Conservation (phyloP, 2,797 vertebrate genomes). For the Esox lucius region DNA sequence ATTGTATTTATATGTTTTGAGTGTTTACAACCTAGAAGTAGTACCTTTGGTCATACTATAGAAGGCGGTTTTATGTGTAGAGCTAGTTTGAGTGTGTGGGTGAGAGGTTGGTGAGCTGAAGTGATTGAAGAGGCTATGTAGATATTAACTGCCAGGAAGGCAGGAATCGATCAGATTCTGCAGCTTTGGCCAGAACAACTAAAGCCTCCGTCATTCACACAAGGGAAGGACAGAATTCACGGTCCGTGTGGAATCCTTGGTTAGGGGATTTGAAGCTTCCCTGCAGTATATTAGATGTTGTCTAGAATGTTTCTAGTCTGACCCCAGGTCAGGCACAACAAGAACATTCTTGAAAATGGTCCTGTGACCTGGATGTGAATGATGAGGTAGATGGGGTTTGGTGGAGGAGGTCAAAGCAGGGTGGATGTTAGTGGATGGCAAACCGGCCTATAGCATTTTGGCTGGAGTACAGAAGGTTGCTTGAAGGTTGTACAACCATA, state of each 20-base stretch:
- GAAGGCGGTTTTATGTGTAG: too few species aligned
- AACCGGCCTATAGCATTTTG: not conserved
- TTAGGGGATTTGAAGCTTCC: not conserved
- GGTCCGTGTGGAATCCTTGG: not conserved
- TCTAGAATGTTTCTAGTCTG: not conserved
- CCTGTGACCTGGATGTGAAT: not conserved
- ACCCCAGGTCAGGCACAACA: not conserved
- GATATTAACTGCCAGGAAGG: not conserved
- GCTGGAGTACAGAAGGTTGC: not conserved
- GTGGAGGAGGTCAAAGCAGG: not conserved
- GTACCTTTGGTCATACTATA: too few species aligned
- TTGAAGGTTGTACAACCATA: not conserved
- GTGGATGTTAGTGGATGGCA: not conserved
- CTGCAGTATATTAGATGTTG: not conserved
- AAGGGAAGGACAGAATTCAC: not conserved
- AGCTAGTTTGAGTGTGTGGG: not conserved
- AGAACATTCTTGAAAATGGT: not conserved
- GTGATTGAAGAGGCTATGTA: conserved; percentile 5
- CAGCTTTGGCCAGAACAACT: not conserved
- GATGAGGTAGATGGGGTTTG: not conserved
- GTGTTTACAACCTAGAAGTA: too few species aligned
- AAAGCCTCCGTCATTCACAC: conserved; percentile 1
- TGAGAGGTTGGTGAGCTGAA: not conserved
- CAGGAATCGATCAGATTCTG: conserved; percentile 9
- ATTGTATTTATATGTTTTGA: too few species aligned